These are phyloP conservation scores for Eupsittula cactorum DNA, from an alignment of 2,113 vertebrate genomes.

Conservation along the genomic window DNA sequence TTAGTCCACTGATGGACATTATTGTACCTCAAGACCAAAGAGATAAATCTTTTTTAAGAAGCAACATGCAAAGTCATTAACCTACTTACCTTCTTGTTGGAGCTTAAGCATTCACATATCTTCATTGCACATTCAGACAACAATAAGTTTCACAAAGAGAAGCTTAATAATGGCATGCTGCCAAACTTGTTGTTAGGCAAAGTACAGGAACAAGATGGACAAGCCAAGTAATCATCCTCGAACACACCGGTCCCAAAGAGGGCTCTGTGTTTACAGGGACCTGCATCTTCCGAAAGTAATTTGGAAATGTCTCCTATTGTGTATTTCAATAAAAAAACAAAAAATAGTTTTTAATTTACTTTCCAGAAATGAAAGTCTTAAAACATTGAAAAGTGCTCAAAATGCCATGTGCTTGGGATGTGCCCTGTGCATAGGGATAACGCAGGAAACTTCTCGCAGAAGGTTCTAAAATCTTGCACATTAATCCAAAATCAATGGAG, in stretches of 20 bases:
- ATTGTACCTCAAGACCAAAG: neutral
- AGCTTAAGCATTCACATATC: neutral
- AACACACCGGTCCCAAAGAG: slow-evolving; percentile 33
- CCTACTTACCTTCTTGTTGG: neutral
- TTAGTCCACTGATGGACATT: neutral
- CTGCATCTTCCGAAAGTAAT: slow-evolving; percentile 17
- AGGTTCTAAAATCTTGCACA: neutral
- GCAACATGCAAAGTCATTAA: neutral
- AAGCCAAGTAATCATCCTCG: slow-evolving; percentile 23
- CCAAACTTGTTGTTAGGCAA: neutral
- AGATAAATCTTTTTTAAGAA: neutral
- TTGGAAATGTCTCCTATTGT: slow-evolving; percentile 14
- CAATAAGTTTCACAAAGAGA: neutral
- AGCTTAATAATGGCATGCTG: neutral
- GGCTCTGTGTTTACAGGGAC: slow-evolving; percentile 28
- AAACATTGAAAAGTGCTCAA: neutral
- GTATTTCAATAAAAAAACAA: neutral
- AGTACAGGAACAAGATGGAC: neutral
- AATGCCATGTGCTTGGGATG: neutral
- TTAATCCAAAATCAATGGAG: neutral
- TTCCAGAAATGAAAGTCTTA: neutral
- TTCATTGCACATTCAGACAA: neutral
- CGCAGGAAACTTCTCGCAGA: neutral
- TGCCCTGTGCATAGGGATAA: neutral
- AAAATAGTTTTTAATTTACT: neutral